Evolutionary conservation across 2,797 vertebrate species (phyloP).

Genomic region (Salarias fasciatus): DNA sequence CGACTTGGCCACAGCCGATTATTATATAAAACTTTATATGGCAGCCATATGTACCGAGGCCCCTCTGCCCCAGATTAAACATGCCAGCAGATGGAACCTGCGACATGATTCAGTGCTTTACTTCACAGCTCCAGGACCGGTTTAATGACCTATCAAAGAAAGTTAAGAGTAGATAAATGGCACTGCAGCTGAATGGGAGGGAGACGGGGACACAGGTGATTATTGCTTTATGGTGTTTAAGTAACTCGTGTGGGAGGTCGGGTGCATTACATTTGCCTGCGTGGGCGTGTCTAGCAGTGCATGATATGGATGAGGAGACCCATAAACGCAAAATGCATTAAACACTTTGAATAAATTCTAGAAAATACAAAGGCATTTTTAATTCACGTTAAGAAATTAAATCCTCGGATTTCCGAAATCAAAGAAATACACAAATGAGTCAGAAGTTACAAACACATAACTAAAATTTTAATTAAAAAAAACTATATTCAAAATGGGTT

Average conservation of each 20-base stretch:
- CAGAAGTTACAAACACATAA: too few species aligned
- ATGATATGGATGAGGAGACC: neutral
- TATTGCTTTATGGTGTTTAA: conserved; percentile 68
- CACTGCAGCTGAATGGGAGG: conserved; percentile 50
- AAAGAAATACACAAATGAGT: too few species aligned
- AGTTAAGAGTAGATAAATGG: conserved; percentile 77
- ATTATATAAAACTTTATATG: conserved; percentile 75
- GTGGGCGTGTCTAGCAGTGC: conserved; percentile 30
- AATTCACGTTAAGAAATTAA: neutral
- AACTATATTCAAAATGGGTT: too few species aligned
- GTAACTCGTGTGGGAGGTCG: conserved; percentile 42
- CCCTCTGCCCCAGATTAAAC: conserved; percentile 69
- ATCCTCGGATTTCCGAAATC: too few species aligned
- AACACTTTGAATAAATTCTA: conserved; percentile 9
- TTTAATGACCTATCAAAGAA: conserved; percentile 81
- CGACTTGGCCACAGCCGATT: conserved; percentile 61
- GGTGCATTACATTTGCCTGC: conserved; percentile 34
- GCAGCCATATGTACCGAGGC: conserved; percentile 67
- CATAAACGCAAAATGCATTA: conserved; percentile 6
- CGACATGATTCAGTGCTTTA: conserved; percentile 78
- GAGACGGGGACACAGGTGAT: conserved; percentile 68
- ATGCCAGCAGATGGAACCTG: conserved; percentile 76
- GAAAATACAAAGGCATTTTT: too few species aligned
- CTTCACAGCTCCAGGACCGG: conserved; percentile 71
- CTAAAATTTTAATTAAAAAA: too few species aligned